These are phyloP conservation scores for Philopedon plagiatum DNA, from an alignment of 2,888 invertebrate genomes.

Conservation along the genomic window DNA sequence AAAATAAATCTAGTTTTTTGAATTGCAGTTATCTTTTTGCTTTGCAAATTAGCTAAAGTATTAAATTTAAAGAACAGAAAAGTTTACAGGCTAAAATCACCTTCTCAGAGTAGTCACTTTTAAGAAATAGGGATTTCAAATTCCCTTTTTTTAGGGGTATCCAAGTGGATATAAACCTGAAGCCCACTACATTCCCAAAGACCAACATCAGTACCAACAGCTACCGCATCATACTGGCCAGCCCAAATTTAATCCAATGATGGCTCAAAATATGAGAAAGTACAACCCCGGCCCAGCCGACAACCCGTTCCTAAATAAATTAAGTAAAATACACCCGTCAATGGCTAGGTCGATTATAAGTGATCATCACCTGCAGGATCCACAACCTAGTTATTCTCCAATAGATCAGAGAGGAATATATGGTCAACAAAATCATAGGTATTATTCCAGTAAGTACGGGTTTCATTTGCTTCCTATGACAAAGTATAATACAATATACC, in stretches of 20 bases:
- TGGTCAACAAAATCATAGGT: conserved; percentile 59
- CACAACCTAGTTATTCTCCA: conserved; percentile 55
- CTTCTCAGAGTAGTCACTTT: no score
- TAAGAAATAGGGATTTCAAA: no score
- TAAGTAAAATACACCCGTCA: conserved; percentile 63
- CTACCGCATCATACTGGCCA: conserved; percentile 40
- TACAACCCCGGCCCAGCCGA: conserved; percentile 56
- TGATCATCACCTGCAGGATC: conserved; percentile 63
- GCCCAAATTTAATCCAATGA: conserved; percentile 51
- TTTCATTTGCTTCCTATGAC: no score
- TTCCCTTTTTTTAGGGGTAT: conserved; percentile 52
- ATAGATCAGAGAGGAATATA: conserved; percentile 61
- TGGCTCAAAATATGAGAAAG: conserved; percentile 53
- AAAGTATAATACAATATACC: no score
- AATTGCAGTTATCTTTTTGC: no score
- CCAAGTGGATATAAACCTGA: conserved; percentile 58
- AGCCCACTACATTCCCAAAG: conserved; percentile 61
- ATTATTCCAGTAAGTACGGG: conserved; percentile 49
- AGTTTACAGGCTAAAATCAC: no score
- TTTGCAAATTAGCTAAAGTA: no score
- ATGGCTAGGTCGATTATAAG: conserved; percentile 65
- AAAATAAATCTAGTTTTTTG: no score
- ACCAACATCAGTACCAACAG: conserved; percentile 52
- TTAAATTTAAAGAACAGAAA: no score
- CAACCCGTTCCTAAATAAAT: conserved; percentile 62